Evolutionary conservation across 2,797 vertebrate genomes (phyloP).

Genomic region (Holocentrus rufus): DNA sequence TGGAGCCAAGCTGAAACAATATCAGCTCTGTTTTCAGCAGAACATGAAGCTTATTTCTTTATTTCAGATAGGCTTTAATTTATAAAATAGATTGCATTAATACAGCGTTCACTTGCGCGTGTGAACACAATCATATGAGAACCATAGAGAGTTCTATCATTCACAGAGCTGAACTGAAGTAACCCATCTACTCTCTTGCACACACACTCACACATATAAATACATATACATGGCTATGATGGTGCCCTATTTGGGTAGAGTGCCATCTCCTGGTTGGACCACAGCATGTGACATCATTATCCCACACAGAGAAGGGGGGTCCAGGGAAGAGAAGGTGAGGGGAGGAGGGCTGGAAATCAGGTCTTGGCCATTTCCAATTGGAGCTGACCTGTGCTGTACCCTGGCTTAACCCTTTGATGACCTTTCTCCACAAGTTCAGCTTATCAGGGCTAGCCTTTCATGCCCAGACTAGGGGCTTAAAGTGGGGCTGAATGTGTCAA

Average conservation of each 20-base stretch:
- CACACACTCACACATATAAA: constrained; percentile 8
- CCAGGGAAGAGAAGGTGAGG: background rate
- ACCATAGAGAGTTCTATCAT: background rate
- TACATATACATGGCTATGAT: constrained; percentile 38
- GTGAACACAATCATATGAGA: background rate
- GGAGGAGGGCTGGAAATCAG: too few species aligned
- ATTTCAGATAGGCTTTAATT: background rate
- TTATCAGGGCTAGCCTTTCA: constrained; percentile 39
- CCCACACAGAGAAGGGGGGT: constrained; percentile 14
- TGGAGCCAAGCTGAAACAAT: background rate
- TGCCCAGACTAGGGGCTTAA: background rate
- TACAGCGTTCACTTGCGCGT: background rate
- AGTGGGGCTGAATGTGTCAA: constrained; percentile 2
- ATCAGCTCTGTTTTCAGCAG: background rate
- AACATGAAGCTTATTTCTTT: background rate
- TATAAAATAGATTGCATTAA: background rate
- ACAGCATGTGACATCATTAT: constrained; percentile 49
- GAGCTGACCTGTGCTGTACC: constrained; percentile 31
- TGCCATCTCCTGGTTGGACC: constrained; percentile 83
- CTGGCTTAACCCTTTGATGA: constrained; percentile 11
- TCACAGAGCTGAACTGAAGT: constrained; percentile 7
- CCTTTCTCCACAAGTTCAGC: constrained; percentile 31
- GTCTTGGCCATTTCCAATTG: constrained; percentile 22
- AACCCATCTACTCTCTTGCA: background rate
- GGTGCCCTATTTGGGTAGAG: constrained; percentile 77